These are phyloP conservation scores for Diorhabda sublineata DNA, from an alignment of 1,140 invertebrate genomes.

Conservation along the genomic window DNA sequence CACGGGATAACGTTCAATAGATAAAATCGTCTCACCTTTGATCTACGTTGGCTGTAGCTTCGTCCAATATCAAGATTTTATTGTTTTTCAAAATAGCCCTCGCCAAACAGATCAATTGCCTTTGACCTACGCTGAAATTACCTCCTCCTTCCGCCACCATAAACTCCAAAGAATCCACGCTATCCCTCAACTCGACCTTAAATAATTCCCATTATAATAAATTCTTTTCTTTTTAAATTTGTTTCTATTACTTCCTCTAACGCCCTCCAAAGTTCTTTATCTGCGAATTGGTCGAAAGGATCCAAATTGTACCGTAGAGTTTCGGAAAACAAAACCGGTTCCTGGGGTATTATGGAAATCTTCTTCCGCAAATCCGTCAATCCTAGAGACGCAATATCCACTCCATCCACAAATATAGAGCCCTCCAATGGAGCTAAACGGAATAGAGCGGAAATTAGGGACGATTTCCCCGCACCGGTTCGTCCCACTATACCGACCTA, in stretches of 20 bases:
- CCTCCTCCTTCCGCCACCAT: not conserved
- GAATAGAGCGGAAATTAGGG: constrained; percentile 68
- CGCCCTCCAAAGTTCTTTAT: constrained; percentile 60
- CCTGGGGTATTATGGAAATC: constrained; percentile 80
- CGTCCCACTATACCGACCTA: constrained; percentile 63
- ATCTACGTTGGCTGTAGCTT: not conserved
- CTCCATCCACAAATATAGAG: constrained; percentile 65
- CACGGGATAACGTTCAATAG: too few species aligned
- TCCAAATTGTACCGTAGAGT: constrained; percentile 77
- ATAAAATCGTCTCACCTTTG: not conserved
- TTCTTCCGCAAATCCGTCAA: constrained; percentile 64
- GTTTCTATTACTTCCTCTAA: constrained; percentile 48
- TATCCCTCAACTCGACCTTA: not conserved
- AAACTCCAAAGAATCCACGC: not conserved
- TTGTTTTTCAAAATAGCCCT: not conserved
- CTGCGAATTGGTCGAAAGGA: constrained; percentile 67
- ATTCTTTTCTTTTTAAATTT: not conserved
- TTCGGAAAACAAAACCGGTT: constrained; percentile 74
- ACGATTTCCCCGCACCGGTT: constrained; percentile 81
- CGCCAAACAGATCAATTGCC: not conserved
- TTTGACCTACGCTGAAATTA: not conserved
- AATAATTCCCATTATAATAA: not conserved
- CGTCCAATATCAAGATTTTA: not conserved
- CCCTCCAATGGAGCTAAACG: constrained; percentile 61
- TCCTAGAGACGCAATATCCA: constrained; percentile 59